Conservation (phyloP, 2,888 invertebrate genomes). For the Cephonodes hylas region DNA sequence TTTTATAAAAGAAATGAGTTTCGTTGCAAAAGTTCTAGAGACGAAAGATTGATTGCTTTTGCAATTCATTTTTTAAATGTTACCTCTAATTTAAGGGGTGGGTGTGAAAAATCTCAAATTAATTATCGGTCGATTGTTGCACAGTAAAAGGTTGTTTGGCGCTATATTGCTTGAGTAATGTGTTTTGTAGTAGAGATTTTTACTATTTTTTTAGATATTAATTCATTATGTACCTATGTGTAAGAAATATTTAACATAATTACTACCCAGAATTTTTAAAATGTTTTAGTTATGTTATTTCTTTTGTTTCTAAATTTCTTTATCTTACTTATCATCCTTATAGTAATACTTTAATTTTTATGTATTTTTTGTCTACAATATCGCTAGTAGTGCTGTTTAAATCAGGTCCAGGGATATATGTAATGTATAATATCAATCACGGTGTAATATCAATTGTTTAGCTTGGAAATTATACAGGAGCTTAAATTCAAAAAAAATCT, state of each 20-base stretch:
- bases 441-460: too few relatives aligned
- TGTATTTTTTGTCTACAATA: background rate
- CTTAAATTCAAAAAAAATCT: too few relatives aligned
- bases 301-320: too few relatives aligned
- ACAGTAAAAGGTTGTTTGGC: background rate
- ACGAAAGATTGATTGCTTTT: constrained; percentile 28
- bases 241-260: too few relatives aligned
- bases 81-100: constrained; percentile 37
- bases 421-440: too few relatives aligned
- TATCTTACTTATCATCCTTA: too few relatives aligned
- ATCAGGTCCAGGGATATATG: too few relatives aligned
- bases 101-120: constrained; percentile 79
- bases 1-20: background rate
- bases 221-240: background rate
- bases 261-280: too few relatives aligned
- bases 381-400: background rate
- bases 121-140: constrained; percentile 57
- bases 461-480: too few relatives aligned
- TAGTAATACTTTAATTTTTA: background rate
- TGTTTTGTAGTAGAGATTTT: background rate
- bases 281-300: too few relatives aligned
- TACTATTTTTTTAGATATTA: background rate
- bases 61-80: constrained; percentile 28
- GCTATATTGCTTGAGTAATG: background rate
- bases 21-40: background rate